Base-by-base conservation (phyloP, 2,113 vertebrate genomes). In the Sapajus apella region DNA sequence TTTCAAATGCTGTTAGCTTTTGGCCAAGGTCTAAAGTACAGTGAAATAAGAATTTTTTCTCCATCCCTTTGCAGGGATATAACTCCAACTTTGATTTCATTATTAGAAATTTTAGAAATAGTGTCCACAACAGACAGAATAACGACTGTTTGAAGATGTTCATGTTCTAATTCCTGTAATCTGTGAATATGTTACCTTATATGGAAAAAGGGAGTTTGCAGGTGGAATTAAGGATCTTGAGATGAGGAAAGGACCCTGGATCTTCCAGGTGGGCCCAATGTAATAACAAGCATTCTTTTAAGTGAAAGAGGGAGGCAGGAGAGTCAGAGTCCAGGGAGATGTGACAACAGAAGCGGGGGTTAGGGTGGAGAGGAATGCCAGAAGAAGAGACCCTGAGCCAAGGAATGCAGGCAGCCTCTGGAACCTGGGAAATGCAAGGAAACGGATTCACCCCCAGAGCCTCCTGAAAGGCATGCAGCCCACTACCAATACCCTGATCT, bases 1-100 rank as follows among this genome's bases (percentile, higher is more conserved):
- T 35, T 94, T 94, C 81, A 92, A 91, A 79, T 45, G 16, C 66
- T 88, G 35, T 91, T 84, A 96, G 95, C 94, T 45, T 52, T 90
- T 96, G 45, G 5, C 72, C n/a, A 91, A 96, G 37, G 37, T 83
- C 86, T 80, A 56, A 95, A 97, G 20, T 76, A 58, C 11, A 91
- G 17, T 9, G 68, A 21, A 86, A 97, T 50, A 61, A 73, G 37
- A 75, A 75, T 72, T 27, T 18, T 90, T 83, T 81, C 23, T 40
- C 18, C 45, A 56, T 72, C 61, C 11, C 61, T 56, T 97, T 96
- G n/a, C 14, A 35, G 25, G 87, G 16, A 27, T 35, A 81, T 72
- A 90, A 93, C 66, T 45, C 75, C 81, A 94, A 14, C 37, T 96
- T 94, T 96, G 64, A 0, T 14, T 84, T 93, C 66, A 95, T 84